These are phyloP conservation scores for Drosophila seguyi DNA, from an alignment of 1,140 invertebrate species.

Conservation along the genomic window DNA sequence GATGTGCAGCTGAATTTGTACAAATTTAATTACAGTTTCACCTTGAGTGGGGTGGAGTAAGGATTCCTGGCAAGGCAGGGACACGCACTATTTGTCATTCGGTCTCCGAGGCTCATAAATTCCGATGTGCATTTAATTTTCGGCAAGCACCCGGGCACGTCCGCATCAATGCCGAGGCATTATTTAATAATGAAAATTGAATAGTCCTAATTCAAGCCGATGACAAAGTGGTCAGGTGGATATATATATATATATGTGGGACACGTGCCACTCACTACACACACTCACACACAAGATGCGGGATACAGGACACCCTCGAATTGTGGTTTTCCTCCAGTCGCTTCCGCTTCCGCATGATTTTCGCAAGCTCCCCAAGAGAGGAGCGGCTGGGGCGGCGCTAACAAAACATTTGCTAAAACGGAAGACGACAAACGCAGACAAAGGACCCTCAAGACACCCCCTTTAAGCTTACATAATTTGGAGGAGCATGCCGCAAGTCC, in stretches of 20 bases:
- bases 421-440: conserved; percentile 75
- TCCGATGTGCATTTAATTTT: conserved; percentile 67
- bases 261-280: conserved; percentile 61
- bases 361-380: conserved; percentile 63
- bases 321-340: conserved; percentile 82
- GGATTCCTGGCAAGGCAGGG: conserved; percentile 10
- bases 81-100: conserved; percentile 70
- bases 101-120: conserved; percentile 32
- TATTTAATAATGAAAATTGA: conserved; percentile 84
- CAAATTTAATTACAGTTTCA: conserved; percentile 75
- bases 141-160: conserved; percentile 50
- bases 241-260: conserved; percentile 5
- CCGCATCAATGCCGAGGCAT: conserved; percentile 56
- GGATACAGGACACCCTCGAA: conserved; percentile 51
- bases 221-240: conserved; percentile 61
- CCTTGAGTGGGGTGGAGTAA: neutral
- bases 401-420: conserved; percentile 82
- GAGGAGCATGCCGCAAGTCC: conserved; percentile 41
- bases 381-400: conserved; percentile 50
- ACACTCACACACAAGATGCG: conserved; percentile 13
- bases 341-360: conserved; percentile 83
- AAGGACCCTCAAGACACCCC: conserved; percentile 52
- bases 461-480: conserved; percentile 80
- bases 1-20: conserved; percentile 45
- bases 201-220: conserved; percentile 73